Evolutionary conservation across 2,888 invertebrate species (phyloP).

Genomic region (Acrobeloides nanus): DNA sequence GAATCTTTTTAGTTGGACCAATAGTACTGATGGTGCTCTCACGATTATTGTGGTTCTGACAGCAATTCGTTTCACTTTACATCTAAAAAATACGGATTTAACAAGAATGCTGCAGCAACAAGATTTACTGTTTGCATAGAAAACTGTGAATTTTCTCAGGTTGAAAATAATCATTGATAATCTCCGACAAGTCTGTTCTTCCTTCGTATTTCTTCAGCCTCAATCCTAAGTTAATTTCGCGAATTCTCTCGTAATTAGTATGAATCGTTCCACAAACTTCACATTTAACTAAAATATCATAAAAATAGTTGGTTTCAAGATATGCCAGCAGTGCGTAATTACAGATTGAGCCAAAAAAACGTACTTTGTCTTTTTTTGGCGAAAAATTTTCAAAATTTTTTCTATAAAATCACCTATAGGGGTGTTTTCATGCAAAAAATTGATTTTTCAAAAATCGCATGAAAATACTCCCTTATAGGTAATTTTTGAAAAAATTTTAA

Average conservation of each 20-base stretch:
- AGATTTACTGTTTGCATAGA: conserved; percentile 17
- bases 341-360: too few relatives aligned
- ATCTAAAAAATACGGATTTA: conserved; percentile 19
- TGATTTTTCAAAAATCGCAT: too few relatives aligned
- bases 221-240: conserved; percentile 36
- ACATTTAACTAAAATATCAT: conserved; percentile 31
- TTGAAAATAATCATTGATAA: conserved; percentile 4
- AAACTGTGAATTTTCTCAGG: conserved; percentile 25
- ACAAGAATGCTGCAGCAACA: not conserved
- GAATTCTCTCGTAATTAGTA: conserved; percentile 37
- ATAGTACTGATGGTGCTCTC: conserved; percentile 32
- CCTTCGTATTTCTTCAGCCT: not conserved
- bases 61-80: conserved; percentile 24
- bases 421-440: too few relatives aligned
- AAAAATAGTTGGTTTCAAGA: too few relatives aligned
- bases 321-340: too few relatives aligned
- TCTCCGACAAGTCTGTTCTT: not conserved
- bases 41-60: conserved; percentile 23
- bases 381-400: too few relatives aligned
- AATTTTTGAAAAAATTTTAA: too few relatives aligned
- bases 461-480: too few relatives aligned
- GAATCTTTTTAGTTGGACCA: conserved; percentile 40
- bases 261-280: conserved; percentile 19
- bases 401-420: too few relatives aligned
- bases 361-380: too few relatives aligned